Base-by-base conservation (phyloP, 64 coral and sea anemone genomes). In the Montipora sp. region DNA sequence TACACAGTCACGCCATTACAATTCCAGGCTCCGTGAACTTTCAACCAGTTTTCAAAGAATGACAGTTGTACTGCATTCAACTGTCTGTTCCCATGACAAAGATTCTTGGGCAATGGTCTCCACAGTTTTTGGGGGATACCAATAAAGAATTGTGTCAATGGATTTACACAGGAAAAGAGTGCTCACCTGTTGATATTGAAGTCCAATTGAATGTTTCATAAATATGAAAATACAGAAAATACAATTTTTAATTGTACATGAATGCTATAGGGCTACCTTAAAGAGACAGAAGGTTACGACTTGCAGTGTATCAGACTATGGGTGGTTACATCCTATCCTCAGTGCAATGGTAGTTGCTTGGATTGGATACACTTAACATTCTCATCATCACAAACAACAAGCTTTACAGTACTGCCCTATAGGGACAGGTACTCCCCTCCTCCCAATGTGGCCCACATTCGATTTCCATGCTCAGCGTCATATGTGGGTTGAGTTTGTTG, bases 131-230 rank as follows among this genome's bases (percentile, higher is more conserved):
- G 0, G 36, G 36, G 36, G 36, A 36, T 36, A 36, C 36, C 36
- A 36, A 36, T 36, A 36, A 36, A 36, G 36, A 36, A 36, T 36
- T 36, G 2, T 36, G 36, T 36, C 36, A 36, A 36, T 36, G 36
- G 36, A 36, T 36, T 36, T 36, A 36, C 36, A 36, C 65, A 48
- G 51, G 45, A 79, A 15, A 12, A 77, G 15, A 51, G 21, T 14
- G 9, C 78, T 80, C 27, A 80, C 78, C 78, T 80, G 27, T 80
- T 80, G n/a, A 80, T 24, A 13, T 59, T 80, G 50, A 59, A 80
- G 53, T 80, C 51, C 78, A 80, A 10, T 5, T 10, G 11, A 53
- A 19, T 80, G n/a, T 59, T 58, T 9, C 78, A 80, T 12, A 12
- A 13, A 43, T 59, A 51, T 78, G 78, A 57, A 24, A 80, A 55